phyloP scores from a whole-genome alignment of 2,113 vertebrate genomes.

The Notothenia coriiceps region DNA sequence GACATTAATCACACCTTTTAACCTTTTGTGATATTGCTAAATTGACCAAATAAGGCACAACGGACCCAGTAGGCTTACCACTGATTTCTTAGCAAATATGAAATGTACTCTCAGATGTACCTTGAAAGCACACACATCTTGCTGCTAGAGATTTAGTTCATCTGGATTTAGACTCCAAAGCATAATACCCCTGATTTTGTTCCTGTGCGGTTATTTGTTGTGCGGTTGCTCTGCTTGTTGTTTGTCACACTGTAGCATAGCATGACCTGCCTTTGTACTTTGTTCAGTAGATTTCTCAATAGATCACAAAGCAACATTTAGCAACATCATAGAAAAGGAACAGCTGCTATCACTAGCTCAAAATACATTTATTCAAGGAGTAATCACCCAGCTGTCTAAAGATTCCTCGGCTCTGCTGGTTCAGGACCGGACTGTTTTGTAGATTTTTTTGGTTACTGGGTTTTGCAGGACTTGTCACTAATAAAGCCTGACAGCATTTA shows the following conservation, averaged over 20 bases:
- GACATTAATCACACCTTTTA: background rate
- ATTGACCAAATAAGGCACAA: background rate
- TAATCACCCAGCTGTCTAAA: constrained; percentile 49
- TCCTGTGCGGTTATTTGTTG: background rate
- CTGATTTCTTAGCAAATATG: background rate
- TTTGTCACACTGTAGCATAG: background rate
- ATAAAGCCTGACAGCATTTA: constrained; percentile 1
- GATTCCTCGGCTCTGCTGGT: constrained; percentile 17
- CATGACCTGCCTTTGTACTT: background rate
- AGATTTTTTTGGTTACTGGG: constrained; percentile 13
- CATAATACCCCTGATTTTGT: background rate
- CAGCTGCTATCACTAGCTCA: constrained; percentile 39
- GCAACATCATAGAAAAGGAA: constrained; percentile 29
- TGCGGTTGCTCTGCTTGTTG: background rate
- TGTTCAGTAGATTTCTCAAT: background rate
- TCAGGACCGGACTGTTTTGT: background rate
- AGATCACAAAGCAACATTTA: background rate
- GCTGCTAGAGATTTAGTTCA: background rate
- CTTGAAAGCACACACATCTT: background rate
- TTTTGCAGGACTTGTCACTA: constrained; percentile 14
- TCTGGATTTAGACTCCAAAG: background rate
- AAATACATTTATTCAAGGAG: constrained; percentile 40
- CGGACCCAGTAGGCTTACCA: background rate
- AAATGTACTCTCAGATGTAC: background rate
- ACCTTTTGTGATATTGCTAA: background rate